These are phyloP conservation scores for Grapholita molesta DNA, from an alignment of 1,140 invertebrate species.

Conservation along the genomic window DNA sequence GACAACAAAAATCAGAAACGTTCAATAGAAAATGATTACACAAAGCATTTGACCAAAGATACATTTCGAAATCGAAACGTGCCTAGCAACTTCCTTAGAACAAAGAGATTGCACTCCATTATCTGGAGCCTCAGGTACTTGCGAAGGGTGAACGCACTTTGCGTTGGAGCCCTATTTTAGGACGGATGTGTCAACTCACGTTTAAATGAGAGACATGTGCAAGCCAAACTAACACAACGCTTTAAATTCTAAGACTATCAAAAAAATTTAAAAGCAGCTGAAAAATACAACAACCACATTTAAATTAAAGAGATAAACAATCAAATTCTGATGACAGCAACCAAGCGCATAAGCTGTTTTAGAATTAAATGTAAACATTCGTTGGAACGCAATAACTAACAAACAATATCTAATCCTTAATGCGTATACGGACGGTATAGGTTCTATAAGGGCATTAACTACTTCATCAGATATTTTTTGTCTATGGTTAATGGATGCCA, in stretches of 20 bases:
- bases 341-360: neutral
- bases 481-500: neutral
- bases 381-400: too few relatives aligned
- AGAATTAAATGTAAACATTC: too few relatives aligned
- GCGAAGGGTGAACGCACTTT: constrained; percentile 12
- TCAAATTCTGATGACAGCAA: neutral
- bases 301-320: too few relatives aligned
- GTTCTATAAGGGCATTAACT: too few relatives aligned
- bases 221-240: neutral
- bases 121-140: neutral
- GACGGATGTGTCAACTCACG: constrained; percentile 9
- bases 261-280: too few relatives aligned
- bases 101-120: neutral
- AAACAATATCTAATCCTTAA: too few relatives aligned
- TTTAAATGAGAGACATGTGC: constrained; percentile 6
- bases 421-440: too few relatives aligned
- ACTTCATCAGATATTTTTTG: neutral
- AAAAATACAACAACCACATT: too few relatives aligned
- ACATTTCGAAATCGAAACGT: neutral
- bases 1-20: neutral
- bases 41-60: neutral
- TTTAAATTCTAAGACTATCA: neutral
- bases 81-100: neutral
- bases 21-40: neutral
- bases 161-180: constrained; percentile 12